Base-by-base conservation (phyloP, 2,113 vertebrate genomes). In the Antechinus flavipes region DNA sequence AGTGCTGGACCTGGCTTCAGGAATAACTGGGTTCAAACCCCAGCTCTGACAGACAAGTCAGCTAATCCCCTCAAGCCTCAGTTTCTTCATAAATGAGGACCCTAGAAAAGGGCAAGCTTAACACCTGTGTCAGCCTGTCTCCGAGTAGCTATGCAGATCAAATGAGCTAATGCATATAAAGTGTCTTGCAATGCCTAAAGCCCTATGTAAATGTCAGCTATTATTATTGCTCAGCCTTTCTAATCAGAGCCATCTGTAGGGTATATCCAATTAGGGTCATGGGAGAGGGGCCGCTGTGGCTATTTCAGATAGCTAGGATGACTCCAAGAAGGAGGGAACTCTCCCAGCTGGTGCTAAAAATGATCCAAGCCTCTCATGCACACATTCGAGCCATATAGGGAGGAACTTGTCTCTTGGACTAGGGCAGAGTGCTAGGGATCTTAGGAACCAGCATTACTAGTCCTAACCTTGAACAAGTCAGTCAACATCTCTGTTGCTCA, bases 121-220 rank as follows among this genome's bases (percentile, higher is more conserved):
- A 23, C 68, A 84, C 68, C 68, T 84, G 68, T 84, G 68, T 19
- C 68, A 84, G 68, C 68, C n/a, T 8, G 68, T 84, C 68, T 84
- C n/a, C 7, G 7, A 84, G 68, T 84, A 23, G 68, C 68, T 84
- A 84, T 42, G 68, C 42, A 84, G 68, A 84, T 42, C 68, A 84
- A 84, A 84, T 84, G 68, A 84, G 35, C n/a, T 84, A 84, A 84
- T 42, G 68, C 68, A 84, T 42, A 84, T 84, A 84, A 84, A 84
- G 68, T 84, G 19, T 84, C n/a, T 42, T 84, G n/a, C n/a, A 42
- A 42, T 84, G 68, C 68, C 19, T 42, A 84, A 84, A 84, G 68
- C 35, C n/a, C n/a, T 84, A 84, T 84, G 68, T 84, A 84, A 84
- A 84, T 84, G 68, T 84, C 68, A 84, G 68, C 68, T 84, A 84